Percentiles rank a stretch among this genome's conserved stretches.
phyloP scores from a whole-genome alignment of 2,113 vertebrate genomes.

The Dolichallabes microphthalmus region DNA sequence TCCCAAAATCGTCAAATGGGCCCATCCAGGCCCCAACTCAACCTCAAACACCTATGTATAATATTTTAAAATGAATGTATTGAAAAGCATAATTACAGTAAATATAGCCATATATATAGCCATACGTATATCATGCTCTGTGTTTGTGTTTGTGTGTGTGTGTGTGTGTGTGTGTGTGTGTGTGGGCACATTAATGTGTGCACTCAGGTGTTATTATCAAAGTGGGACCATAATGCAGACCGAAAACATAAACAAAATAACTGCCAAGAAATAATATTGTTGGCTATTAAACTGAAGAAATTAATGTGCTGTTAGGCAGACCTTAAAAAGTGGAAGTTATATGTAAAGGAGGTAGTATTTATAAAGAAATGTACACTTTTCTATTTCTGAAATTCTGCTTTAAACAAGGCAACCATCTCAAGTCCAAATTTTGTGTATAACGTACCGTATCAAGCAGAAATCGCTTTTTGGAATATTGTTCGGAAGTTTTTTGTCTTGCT shows the following conservation, averaged over 20 bases:
- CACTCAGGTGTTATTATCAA: neutral
- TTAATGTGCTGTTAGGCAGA: neutral
- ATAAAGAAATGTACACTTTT: neutral
- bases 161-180: neutral
- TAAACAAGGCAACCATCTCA: neutral
- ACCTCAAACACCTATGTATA: neutral
- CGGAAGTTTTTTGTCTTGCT: neutral
- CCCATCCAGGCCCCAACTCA: neutral
- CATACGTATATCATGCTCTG: neutral
- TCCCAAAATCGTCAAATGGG: neutral
- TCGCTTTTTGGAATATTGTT: neutral
- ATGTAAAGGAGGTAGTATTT: neutral
- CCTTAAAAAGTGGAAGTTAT: neutral
- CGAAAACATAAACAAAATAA: neutral
- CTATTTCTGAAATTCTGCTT: neutral
- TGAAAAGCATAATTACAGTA: neutral
- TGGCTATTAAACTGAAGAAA: slow-evolving; percentile 2
- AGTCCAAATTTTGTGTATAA: neutral
- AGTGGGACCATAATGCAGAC: neutral
- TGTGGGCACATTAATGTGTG: neutral
- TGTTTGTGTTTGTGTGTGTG: neutral
- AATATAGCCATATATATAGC: too few species aligned
- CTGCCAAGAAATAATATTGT: slow-evolving; percentile 4
- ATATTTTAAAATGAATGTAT: neutral
- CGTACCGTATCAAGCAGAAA: neutral